These are phyloP conservation scores for Ceyx erithaca DNA, from an alignment of 2,797 vertebrate species.

Conservation along the genomic window DNA sequence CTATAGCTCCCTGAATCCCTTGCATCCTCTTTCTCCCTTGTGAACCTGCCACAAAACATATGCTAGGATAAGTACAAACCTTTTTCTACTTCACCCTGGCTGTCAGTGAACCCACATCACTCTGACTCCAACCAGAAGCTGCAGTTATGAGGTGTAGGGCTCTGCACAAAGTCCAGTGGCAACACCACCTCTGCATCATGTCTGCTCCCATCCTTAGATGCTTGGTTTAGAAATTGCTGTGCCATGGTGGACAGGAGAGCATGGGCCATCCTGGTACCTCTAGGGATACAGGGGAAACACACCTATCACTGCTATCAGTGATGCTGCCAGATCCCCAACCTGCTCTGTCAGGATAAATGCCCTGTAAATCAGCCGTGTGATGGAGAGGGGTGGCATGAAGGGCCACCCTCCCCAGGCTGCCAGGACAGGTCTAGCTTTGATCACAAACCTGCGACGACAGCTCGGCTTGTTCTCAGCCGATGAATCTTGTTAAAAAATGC, in stretches of 20 bases:
- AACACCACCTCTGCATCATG: neutral
- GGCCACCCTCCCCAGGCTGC: neutral
- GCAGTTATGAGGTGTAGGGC: neutral
- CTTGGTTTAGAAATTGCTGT: accelerated
- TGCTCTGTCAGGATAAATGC: neutral
- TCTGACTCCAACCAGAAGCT: neutral
- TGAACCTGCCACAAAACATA: neutral
- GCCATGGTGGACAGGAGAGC: neutral
- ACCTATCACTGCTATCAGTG: neutral
- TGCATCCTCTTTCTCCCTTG: neutral
- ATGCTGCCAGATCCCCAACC: neutral
- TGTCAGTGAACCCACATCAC: accelerated
- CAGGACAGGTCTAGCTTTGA: slow-evolving; percentile 21
- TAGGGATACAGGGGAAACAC: neutral
- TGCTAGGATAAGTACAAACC: neutral
- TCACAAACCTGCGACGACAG: neutral
- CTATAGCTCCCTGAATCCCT: neutral
- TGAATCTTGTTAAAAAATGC: slow-evolving; percentile 46
- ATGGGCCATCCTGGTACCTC: neutral
- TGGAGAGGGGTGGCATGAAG: neutral
- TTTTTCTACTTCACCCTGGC: neutral
- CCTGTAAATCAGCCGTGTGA: accelerated
- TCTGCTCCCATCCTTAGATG: neutral
- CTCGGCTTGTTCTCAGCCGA: neutral
- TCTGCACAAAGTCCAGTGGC: accelerated